These are phyloP conservation scores for Malacoraja senta DNA, from an alignment of 2,797 vertebrate species.

Conservation along the genomic window DNA sequence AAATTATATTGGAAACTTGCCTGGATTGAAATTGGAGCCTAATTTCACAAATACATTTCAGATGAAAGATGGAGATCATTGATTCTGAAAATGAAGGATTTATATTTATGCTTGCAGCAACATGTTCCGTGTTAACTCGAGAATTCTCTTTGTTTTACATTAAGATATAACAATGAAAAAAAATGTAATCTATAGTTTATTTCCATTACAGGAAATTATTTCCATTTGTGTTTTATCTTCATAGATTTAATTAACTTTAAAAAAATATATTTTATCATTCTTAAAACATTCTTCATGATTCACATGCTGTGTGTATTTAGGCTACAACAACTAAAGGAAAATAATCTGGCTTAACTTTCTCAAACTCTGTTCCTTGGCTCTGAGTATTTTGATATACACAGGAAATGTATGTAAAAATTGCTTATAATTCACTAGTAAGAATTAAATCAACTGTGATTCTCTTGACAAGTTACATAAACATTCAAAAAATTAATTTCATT, in stretches of 20 bases:
- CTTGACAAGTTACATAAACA: not conserved
- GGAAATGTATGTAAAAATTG: not conserved
- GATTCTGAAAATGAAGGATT: not conserved
- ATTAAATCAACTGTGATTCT: not conserved
- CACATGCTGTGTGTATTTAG: not conserved
- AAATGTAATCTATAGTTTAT: not conserved
- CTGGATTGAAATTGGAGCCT: not conserved
- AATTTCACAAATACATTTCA: not conserved
- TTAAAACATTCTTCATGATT: not conserved
- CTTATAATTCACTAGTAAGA: not conserved
- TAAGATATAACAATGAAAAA: not conserved
- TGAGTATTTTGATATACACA: not conserved
- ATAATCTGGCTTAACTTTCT: not conserved
- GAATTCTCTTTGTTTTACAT: not conserved
- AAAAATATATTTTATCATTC: not conserved
- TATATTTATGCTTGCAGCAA: not conserved
- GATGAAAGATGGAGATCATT: constrained; percentile 13
- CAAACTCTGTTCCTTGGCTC: not conserved
- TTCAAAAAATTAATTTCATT: not conserved
- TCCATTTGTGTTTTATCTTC: not conserved
- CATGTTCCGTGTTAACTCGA: not conserved
- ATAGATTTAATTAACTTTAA: not conserved
- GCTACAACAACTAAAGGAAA: not conserved
- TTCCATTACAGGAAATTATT: not conserved
- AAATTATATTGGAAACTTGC: not conserved